Conservation (phyloP, 2,113 vertebrate genomes). For the Brachirus orientalis region DNA sequence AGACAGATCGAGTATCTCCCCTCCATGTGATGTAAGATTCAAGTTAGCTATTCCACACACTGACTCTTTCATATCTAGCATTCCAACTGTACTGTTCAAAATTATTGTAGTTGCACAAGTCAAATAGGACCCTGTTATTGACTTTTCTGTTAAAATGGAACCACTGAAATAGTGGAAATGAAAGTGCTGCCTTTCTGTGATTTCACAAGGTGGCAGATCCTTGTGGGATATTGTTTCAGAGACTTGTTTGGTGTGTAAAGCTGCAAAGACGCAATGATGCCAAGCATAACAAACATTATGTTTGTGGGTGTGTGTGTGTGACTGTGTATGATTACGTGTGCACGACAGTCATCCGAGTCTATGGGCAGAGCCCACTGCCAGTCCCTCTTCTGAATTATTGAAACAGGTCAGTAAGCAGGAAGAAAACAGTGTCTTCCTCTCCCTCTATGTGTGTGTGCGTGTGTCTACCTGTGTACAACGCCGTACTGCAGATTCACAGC, state of each 20-base stretch:
- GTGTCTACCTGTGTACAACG: constrained; percentile 18
- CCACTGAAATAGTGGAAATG: neutral
- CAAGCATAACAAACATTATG: constrained; percentile 15
- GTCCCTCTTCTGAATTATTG: constrained; percentile 68
- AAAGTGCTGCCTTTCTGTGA: neutral
- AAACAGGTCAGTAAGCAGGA: constrained; percentile 68
- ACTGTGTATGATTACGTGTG: too few relatives aligned
- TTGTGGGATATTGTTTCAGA: constrained; percentile 18
- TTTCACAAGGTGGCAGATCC: neutral
- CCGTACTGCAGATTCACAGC: constrained; percentile 30
- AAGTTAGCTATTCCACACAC: too few relatives aligned
- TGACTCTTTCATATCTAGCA: too few relatives aligned
- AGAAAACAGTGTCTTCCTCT: constrained; percentile 20
- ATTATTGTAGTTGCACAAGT: too few relatives aligned
- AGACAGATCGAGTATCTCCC: too few relatives aligned
- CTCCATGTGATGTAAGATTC: too few relatives aligned
- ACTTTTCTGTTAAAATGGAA: neutral
- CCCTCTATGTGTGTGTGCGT: constrained; percentile 5
- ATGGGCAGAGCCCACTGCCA: constrained; percentile 43
- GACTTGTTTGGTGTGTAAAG: neutral
- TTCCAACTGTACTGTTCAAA: too few relatives aligned
- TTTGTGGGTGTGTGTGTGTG: constrained; percentile 5
- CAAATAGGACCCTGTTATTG: too few relatives aligned
- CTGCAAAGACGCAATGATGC: constrained; percentile 14
- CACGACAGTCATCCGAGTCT: constrained; percentile 35